phyloP scores from a whole-genome alignment of 2,797 vertebrate genomes.

The Girardinus metallicus region DNA sequence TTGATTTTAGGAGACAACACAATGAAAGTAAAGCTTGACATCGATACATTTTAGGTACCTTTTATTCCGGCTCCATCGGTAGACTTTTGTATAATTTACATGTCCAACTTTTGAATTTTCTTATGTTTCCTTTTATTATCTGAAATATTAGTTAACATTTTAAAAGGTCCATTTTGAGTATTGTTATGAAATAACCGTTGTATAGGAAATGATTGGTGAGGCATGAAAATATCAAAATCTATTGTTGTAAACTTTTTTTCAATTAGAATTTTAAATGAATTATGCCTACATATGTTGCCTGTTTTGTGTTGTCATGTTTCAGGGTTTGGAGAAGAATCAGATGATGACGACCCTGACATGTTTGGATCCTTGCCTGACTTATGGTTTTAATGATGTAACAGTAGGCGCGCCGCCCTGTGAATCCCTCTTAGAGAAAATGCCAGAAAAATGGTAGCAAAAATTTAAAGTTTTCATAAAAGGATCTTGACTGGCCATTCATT shows the following conservation, averaged over 20 bases:
- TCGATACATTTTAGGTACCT: not conserved
- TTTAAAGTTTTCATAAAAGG: not conserved
- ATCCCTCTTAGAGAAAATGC: slow-evolving; percentile 14
- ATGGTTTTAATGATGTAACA: slow-evolving; percentile 33
- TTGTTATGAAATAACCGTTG: not conserved
- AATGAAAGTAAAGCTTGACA: not conserved
- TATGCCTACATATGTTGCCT: not conserved
- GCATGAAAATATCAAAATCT: not conserved
- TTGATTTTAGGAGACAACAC: not conserved
- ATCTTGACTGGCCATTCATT: not conserved
- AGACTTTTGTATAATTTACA: not conserved
- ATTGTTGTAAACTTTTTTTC: not conserved
- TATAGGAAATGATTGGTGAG: not conserved
- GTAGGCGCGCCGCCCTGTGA: not conserved
- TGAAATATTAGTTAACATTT: not conserved
- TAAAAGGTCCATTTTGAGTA: not conserved
- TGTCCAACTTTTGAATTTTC: not conserved
- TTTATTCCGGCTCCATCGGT: not conserved
- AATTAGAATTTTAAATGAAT: not conserved
- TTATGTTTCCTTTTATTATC: not conserved
- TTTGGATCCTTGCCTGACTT: not conserved
- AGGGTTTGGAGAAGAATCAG: slow-evolving; percentile 15
- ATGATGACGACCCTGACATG: not conserved
- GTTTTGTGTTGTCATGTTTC: not conserved
- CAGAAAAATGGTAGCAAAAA: slow-evolving; percentile 15